phyloP scores from a whole-genome alignment of 1,140 invertebrate species.

The Lasioglossum baleicum region DNA sequence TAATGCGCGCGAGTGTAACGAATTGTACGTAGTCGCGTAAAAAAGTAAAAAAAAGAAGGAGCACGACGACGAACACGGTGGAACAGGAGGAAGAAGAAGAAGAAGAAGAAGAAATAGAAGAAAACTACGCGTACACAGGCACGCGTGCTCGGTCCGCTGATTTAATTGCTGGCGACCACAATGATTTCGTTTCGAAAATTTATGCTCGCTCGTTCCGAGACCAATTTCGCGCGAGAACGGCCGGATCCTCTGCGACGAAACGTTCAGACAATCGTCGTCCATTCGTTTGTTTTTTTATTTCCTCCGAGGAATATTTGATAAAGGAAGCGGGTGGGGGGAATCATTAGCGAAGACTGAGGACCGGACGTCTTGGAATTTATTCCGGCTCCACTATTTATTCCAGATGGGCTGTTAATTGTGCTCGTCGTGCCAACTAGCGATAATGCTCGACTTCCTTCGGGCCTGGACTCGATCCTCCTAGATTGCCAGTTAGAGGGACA shows the following conservation, averaged over 20 bases:
- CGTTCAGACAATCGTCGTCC: background rate
- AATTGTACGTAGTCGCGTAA: constrained; percentile 23
- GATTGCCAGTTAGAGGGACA: constrained; percentile 31
- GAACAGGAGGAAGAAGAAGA: background rate
- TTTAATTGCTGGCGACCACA: constrained; percentile 6
- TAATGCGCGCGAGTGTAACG: constrained; percentile 44
- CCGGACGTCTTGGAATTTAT: constrained; percentile 22
- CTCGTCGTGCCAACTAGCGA: constrained; percentile 18
- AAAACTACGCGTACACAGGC: too few species aligned
- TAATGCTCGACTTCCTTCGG: constrained; percentile 12
- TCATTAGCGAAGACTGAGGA: constrained; percentile 32
- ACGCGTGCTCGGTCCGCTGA: background rate
- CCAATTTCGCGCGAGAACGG: background rate
- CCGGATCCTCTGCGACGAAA: background rate
- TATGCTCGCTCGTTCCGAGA: background rate
- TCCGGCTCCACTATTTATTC: constrained; percentile 8
- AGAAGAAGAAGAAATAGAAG: too few species aligned
- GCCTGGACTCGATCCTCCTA: background rate
- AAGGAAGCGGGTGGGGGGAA: constrained; percentile 13
- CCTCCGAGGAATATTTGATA: background rate
- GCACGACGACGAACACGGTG: background rate
- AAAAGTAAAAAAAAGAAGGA: background rate
- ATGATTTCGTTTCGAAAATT: background rate
- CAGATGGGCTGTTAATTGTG: constrained; percentile 23
- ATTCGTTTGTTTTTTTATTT: background rate